phyloP scores from a whole-genome alignment of 2,113 vertebrate species.

The Capreolus pygargus region DNA sequence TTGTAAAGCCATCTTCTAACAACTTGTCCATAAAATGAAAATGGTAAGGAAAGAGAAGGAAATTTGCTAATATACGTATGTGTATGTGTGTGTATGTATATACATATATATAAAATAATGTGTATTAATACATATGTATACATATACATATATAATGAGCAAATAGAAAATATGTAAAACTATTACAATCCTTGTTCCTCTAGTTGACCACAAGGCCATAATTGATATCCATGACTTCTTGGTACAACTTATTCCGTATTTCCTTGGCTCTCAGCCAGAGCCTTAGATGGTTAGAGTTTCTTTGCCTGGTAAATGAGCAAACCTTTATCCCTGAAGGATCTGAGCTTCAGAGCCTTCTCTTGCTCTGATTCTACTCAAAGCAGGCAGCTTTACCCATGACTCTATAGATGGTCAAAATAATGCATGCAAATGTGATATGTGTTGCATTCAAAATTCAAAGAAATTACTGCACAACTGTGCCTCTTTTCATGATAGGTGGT shows the following conservation, averaged over 20 bases:
- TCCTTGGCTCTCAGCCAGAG: not conserved
- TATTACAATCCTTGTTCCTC: not conserved
- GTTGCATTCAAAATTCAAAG: not conserved
- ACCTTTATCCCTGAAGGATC: not conserved
- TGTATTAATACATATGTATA: not conserved
- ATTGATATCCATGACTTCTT: not conserved
- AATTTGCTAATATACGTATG: not conserved
- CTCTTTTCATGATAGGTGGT: not conserved
- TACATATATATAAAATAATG: not conserved
- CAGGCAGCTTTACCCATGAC: not conserved
- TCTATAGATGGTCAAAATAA: not conserved
- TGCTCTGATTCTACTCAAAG: not conserved
- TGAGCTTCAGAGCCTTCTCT: not conserved
- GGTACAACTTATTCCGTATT: not conserved
- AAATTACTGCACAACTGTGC: not conserved
- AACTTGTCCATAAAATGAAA: not conserved
- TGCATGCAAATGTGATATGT: not conserved
- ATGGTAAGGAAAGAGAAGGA: not conserved
- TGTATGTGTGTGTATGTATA: not conserved
- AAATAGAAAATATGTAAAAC: not conserved
- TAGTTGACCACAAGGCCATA: not conserved
- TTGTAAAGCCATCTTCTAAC: not conserved
- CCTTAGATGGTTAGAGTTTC: not conserved
- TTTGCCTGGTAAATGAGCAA: not conserved
- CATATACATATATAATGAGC: not conserved